Evolutionary conservation across 2,113 vertebrate species (phyloP).

Genomic region (Thermophis baileyi): DNA sequence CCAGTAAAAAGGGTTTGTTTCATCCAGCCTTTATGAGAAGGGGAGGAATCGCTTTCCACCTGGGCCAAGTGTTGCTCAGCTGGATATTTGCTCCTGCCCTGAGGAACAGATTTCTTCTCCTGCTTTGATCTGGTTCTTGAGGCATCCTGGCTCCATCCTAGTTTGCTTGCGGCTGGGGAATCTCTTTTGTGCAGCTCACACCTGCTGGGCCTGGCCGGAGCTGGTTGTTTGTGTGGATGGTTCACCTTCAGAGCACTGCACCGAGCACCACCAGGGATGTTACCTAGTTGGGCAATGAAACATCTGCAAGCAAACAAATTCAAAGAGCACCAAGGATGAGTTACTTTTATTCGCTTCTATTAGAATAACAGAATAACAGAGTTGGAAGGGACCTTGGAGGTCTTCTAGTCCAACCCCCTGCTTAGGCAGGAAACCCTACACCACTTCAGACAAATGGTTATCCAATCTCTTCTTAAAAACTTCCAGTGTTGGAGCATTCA

Average conservation of each 20-base stretch:
- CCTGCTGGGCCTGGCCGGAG: slow-evolving; percentile 1
- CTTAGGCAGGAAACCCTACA: too few relatives aligned
- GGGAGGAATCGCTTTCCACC: too few relatives aligned
- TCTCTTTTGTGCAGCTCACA: slow-evolving; percentile 57
- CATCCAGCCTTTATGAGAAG: background rate
- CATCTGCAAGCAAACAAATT: background rate
- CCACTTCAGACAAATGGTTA: too few relatives aligned
- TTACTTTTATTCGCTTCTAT: background rate
- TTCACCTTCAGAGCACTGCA: background rate
- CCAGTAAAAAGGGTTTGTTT: background rate
- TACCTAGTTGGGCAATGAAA: background rate
- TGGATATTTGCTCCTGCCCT: background rate
- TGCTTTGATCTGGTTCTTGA: slow-evolving; percentile 45
- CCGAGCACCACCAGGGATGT: background rate
- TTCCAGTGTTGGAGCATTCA: too few relatives aligned
- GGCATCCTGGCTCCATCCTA: slow-evolving; percentile 21
- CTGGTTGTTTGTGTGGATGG: background rate
- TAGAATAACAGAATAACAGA: too few relatives aligned
- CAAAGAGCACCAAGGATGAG: background rate
- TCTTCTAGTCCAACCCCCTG: too few relatives aligned
- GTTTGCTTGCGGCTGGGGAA: slow-evolving; percentile 63
- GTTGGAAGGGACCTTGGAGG: too few relatives aligned
- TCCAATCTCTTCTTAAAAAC: too few relatives aligned
- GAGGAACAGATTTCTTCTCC: background rate
- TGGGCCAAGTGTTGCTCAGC: background rate